Evolutionary conservation across 2,888 invertebrate genomes (phyloP).

Genomic region (Cantharis flavilabris): DNA sequence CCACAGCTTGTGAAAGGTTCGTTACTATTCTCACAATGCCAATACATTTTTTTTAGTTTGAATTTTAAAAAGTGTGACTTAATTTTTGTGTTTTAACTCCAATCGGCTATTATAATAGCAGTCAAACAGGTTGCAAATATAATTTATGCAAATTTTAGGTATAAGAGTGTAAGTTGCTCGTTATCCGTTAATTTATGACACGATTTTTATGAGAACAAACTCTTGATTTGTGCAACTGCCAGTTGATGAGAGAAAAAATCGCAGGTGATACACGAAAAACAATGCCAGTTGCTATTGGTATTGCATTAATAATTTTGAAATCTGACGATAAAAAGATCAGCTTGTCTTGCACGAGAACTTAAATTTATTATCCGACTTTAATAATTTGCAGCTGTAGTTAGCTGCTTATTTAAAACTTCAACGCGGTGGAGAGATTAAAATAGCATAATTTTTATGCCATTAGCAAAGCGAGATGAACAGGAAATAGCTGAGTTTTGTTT

Average conservation of each 20-base stretch:
- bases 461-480: neutral
- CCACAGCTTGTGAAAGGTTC: conserved; percentile 57
- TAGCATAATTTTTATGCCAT: neutral
- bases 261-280: neutral
- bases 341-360: neutral
- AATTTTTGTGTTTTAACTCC: neutral
- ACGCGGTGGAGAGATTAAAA: neutral
- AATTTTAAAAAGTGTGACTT: neutral
- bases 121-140: neutral
- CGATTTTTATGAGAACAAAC: neutral
- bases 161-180: neutral
- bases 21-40: neutral
- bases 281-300: neutral
- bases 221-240: neutral
- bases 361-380: neutral
- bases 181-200: neutral
- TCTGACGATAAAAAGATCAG: neutral
- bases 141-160: neutral
- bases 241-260: neutral
- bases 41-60: neutral
- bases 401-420: neutral
- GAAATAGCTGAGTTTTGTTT: neutral
- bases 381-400: neutral
- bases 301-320: neutral
- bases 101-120: neutral